These are phyloP conservation scores for Orthonychiurus folsomi DNA, from an alignment of 2,888 invertebrate genomes.

Conservation along the genomic window DNA sequence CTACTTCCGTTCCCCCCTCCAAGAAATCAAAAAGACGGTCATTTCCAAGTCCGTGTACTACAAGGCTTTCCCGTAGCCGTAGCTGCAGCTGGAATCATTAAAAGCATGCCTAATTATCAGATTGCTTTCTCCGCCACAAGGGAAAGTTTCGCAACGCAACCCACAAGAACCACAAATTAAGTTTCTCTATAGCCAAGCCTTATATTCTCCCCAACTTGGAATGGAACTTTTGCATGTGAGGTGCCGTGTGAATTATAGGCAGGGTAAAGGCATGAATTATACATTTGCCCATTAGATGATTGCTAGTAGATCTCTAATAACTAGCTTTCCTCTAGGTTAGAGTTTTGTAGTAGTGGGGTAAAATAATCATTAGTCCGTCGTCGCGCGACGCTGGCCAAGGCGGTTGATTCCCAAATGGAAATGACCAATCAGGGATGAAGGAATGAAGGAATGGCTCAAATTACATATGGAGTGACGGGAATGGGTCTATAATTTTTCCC, in stretches of 20 bases:
- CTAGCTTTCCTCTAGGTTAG: no score
- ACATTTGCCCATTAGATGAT: conserved; percentile 40
- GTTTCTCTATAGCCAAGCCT: conserved; percentile 20
- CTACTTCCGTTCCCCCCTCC: conserved; percentile 35
- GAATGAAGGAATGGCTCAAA: conserved; percentile 2
- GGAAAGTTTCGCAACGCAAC: conserved; percentile 28
- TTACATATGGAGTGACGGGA: no score
- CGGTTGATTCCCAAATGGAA: not conserved
- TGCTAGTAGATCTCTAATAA: conserved; percentile 38
- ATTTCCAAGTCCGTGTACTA: conserved; percentile 25
- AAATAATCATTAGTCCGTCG: conserved; percentile 1
- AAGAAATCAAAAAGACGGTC: conserved; percentile 40
- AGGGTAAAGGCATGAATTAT: conserved; percentile 39
- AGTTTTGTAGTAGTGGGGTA: not conserved
- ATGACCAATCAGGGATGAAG: conserved; percentile 2
- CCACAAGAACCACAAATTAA: conserved; percentile 30
- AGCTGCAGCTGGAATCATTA: conserved; percentile 38
- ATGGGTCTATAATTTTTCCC: no score
- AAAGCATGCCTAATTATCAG: conserved; percentile 41
- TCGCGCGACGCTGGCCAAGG: no score
- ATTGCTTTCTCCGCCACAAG: conserved; percentile 27
- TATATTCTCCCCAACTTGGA: conserved; percentile 5
- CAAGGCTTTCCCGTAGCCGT: conserved; percentile 24
- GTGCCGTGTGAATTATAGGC: conserved; percentile 39
- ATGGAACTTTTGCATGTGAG: conserved; percentile 39